Conservation (phyloP, 1,140 invertebrate species). For the Gryon sp. region DNA sequence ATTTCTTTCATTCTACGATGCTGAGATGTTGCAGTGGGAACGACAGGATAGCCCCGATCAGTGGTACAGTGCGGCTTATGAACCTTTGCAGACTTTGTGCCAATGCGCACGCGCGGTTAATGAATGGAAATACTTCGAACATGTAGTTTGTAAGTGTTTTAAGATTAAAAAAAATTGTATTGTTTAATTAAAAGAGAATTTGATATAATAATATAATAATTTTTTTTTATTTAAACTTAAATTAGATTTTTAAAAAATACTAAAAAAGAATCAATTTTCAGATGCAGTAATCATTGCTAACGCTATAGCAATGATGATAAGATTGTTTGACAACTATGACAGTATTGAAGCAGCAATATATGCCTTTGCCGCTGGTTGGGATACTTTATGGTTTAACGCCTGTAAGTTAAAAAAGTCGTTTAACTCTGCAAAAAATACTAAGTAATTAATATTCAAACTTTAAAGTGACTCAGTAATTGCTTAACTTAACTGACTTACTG, state of each 20-base stretch:
- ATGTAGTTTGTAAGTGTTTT: constrained; percentile 87
- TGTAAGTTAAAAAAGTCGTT: constrained; percentile 81
- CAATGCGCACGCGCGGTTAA: constrained; percentile 83
- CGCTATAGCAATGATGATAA: constrained; percentile 84
- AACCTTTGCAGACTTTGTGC: constrained; percentile 83
- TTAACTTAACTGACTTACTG: too few relatives aligned
- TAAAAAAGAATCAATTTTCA: constrained; percentile 66
- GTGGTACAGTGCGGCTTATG: constrained; percentile 85
- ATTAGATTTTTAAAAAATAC: background rate
- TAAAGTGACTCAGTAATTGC: too few relatives aligned
- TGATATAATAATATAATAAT: constrained; percentile 16
- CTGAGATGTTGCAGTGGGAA: constrained; percentile 86
- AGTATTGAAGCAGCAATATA: constrained; percentile 82
- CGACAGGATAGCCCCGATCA: constrained; percentile 83
- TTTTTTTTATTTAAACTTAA: background rate
- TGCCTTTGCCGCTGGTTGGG: constrained; percentile 86
- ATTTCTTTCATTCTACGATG: constrained; percentile 90
- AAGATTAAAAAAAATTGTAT: constrained; percentile 26
- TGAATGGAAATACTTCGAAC: constrained; percentile 86
- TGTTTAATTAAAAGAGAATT: background rate
- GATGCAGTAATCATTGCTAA: constrained; percentile 85
- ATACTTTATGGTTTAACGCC: constrained; percentile 85
- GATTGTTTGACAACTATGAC: constrained; percentile 78
- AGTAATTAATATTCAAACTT: too few relatives aligned
- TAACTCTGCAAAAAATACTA: too few relatives aligned